Base-by-base conservation (phyloP, 1,140 invertebrate species). In the Leptonema lineaticorne region DNA sequence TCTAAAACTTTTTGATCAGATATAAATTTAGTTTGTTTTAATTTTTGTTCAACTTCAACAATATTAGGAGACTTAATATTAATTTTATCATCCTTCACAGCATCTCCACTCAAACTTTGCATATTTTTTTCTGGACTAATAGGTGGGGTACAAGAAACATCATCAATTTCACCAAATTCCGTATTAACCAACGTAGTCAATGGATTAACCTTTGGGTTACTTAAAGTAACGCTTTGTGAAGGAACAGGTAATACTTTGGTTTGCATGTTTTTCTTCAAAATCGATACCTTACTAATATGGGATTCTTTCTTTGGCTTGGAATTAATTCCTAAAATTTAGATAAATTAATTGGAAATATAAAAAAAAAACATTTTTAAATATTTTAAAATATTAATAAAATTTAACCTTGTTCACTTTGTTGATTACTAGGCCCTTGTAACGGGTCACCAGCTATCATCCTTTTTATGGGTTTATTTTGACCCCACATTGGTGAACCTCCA, bases 401-500 rank as follows among this genome's bases (percentile, higher is more conserved):
- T 16, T 9, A 20, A 68, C 67, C 67, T 62, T 68, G 57, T 26
- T 68, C 59, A 14, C 14, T 27, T 24, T 50, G 37, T 46, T 62
- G 67, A 16, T 11, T 28, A 53, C 67, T 68, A 2, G 67, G 63
- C 7, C 67, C 30, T 27, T 68, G 67, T 6, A 37, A 16, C 9
- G 67, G 16, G 26, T 68, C 66, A 16, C 11, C 28, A 24, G 65
- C 8, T 11, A 41, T 48, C 41, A 62, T 30, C 24, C 58, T 24
- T 56, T 62, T 68, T n/a, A 48, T 66, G 5, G 70, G 64, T 18
- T 71, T 76, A 29, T 78, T 74, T 4, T 77, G 78, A 70, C 83
- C 81, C 87, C 89, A 90, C 83, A 90, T 89, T 0, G 90, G 90
- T 0, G 88, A 86, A 1, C 90, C 90, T 8, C 90, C 90, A 69